Percentiles rank a stretch among this genome's conserved stretches.
phyloP scores from a whole-genome alignment of 2,113 vertebrate species.

The Platysternon megacephalum region DNA sequence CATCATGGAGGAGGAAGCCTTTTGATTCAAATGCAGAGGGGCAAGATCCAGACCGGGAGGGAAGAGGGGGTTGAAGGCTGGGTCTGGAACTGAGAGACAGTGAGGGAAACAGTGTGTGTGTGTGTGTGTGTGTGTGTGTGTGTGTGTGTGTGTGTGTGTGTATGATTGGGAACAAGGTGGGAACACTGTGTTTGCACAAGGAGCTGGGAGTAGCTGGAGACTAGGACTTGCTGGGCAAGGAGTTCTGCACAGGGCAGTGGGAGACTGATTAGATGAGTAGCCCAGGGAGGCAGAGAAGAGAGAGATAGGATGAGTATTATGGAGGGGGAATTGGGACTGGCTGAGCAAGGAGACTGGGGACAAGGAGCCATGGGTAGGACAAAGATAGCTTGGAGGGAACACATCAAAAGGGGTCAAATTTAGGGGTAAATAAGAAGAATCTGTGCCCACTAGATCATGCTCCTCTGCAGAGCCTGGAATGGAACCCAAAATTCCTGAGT shows the following conservation, averaged over 20 bases:
- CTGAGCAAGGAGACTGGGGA: neutral
- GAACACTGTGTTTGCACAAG: neutral
- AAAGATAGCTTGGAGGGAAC: neutral
- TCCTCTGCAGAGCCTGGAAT: neutral
- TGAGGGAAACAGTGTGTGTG: neutral
- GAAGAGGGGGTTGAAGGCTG: neutral
- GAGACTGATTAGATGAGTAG: neutral
- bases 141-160: no score
- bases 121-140: no score
- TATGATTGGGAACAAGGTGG: neutral
- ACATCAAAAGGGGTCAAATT: neutral
- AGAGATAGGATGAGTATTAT: neutral
- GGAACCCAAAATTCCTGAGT: neutral
- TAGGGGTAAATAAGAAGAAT: neutral
- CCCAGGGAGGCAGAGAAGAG: neutral
- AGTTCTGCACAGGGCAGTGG: neutral
- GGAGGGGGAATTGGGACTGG: neutral
- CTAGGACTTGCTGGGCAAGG: neutral
- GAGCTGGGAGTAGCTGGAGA: neutral
- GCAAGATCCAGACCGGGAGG: neutral
- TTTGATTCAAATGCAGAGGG: neutral
- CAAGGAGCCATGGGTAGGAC: neutral
- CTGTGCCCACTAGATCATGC: neutral
- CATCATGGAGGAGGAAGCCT: neutral
- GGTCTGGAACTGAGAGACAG: neutral